phyloP scores from a whole-genome alignment of 2,797 vertebrate genomes.

The Anguilla obscura region DNA sequence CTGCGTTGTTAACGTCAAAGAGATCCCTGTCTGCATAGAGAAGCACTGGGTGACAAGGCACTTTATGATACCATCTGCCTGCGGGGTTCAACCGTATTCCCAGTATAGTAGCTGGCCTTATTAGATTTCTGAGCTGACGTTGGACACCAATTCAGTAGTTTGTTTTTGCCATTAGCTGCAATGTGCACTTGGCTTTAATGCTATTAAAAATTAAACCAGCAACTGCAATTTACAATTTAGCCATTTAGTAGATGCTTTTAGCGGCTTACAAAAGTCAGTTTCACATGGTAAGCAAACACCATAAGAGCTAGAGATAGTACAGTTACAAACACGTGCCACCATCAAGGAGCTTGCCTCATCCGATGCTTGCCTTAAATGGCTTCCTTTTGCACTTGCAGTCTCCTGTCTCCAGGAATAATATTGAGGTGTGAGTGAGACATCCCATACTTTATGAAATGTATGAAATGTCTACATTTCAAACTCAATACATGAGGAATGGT shows the following conservation, averaged over 20 bases:
- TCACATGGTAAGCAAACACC: neutral
- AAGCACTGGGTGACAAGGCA: slow-evolving; percentile 43
- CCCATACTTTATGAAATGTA: neutral
- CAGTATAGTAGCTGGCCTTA: neutral
- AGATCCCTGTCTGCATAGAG: neutral
- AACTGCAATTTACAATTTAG: neutral
- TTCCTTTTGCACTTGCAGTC: no score
- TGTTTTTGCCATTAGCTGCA: neutral
- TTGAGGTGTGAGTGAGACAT: no score
- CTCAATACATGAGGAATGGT: no score
- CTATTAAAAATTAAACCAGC: neutral
- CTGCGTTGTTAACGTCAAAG: slow-evolving; percentile 44
- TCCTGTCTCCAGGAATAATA: no score
- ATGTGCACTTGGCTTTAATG: neutral
- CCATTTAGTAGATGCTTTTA: neutral
- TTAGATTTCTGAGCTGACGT: neutral
- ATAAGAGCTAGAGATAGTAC: neutral
- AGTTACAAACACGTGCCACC: neutral
- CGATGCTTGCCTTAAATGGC: neutral
- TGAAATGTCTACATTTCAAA: no score
- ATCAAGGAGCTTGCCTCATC: neutral
- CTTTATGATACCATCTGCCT: slow-evolving; percentile 44
- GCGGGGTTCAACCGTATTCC: neutral
- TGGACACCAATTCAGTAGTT: neutral
- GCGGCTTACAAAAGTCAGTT: neutral